Evolutionary conservation across 2,113 vertebrate genomes (phyloP).

Genomic region (Danionella cerebrum): DNA sequence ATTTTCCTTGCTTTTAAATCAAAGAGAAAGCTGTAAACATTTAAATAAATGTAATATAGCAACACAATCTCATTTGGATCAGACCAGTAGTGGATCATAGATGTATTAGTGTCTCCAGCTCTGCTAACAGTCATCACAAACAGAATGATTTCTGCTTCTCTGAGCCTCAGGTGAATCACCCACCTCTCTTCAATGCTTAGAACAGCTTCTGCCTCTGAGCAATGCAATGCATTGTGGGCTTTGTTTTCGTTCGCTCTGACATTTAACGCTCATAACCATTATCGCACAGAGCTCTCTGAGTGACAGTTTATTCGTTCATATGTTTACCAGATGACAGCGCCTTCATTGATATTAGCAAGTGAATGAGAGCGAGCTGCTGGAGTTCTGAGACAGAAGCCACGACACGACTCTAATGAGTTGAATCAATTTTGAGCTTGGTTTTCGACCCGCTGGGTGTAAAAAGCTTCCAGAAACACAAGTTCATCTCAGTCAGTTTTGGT

Average conservation of each 20-base stretch:
- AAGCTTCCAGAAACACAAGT: neutral
- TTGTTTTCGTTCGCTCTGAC: slow-evolving; percentile 37
- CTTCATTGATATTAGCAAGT: slow-evolving; percentile 27
- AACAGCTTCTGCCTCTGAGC: neutral
- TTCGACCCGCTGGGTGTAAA: neutral
- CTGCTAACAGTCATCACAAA: slow-evolving; percentile 9
- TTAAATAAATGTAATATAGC: neutral
- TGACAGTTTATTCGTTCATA: slow-evolving; percentile 38
- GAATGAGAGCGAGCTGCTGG: slow-evolving; percentile 10
- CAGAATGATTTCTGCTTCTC: slow-evolving; percentile 17
- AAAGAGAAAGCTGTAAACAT: neutral
- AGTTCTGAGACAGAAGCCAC: slow-evolving; percentile 13
- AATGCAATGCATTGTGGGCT: slow-evolving; percentile 22
- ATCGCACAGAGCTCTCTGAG: slow-evolving; percentile 36
- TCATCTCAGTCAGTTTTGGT: neutral
- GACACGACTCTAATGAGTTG: slow-evolving; percentile 19
- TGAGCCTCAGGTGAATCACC: slow-evolving; percentile 17
- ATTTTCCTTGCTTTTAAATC: too few species aligned
- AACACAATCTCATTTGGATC: neutral
- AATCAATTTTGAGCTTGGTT: slow-evolving; percentile 2
- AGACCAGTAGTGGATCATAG: neutral
- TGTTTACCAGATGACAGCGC: slow-evolving; percentile 16
- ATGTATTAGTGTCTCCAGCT: neutral
- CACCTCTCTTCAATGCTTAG: neutral
- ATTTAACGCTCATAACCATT: slow-evolving; percentile 50